Conservation (phyloP, 2,888 invertebrate genomes). For the Nasonovia ribisnigri region DNA sequence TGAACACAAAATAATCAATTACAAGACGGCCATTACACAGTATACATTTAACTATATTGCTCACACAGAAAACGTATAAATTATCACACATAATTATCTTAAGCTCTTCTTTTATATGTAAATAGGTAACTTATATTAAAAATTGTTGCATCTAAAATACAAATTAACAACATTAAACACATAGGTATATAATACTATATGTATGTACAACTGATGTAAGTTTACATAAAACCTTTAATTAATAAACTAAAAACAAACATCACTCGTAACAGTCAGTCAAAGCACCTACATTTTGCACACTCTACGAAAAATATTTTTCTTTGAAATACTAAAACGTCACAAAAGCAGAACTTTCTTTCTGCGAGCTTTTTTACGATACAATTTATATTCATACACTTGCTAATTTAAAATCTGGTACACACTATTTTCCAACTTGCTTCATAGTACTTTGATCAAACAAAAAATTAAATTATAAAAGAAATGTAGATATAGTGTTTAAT, state of each 20-base stretch:
- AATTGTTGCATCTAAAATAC: neutral
- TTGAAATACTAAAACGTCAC: conserved; percentile 9
- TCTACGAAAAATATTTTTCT: neutral
- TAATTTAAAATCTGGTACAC: neutral
- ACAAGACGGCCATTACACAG: too few relatives aligned
- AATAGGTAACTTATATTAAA: neutral
- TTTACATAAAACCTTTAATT: neutral
- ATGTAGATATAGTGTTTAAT: neutral
- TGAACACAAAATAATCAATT: neutral
- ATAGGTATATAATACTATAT: neutral
- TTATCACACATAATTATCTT: neutral
- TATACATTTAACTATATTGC: neutral
- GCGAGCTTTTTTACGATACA: neutral
- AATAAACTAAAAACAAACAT: conserved; percentile 15
- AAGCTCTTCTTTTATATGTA: neutral
- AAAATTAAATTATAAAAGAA: neutral
- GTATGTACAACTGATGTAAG: neutral
- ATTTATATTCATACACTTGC: conserved; percentile 9
- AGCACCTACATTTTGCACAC: neutral
- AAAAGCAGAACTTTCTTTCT: neutral
- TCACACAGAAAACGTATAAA: neutral
- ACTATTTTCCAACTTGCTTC: neutral
- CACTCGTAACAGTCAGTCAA: conserved; percentile 8
- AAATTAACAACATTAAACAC: neutral
- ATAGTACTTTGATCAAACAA: neutral